These are phyloP conservation scores for Sebastes hubbsi DNA, from an alignment of 2,797 vertebrate genomes.

Conservation along the genomic window DNA sequence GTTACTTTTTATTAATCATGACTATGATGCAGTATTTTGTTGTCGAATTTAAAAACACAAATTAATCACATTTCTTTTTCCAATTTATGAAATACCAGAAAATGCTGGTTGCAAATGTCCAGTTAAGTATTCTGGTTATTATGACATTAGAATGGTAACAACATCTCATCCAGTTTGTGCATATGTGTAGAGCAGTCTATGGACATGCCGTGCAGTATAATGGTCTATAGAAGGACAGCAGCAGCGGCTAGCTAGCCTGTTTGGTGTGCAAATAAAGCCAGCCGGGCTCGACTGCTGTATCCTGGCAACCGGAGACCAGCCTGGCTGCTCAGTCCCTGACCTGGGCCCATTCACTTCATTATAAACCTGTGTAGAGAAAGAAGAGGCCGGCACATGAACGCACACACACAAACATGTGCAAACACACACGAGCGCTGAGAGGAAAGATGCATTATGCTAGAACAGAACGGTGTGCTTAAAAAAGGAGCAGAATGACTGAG, in stretches of 20 bases:
- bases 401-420: constrained; percentile 1
- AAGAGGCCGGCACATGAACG: constrained; percentile 72
- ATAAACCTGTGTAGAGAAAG: constrained; percentile 80
- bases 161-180: constrained; percentile 3
- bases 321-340: constrained; percentile 81
- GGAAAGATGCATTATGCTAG: constrained; percentile 32
- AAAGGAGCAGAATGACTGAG: not conserved
- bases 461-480: not conserved
- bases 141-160: not conserved
- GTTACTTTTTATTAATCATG: not conserved
- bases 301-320: constrained; percentile 84
- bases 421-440: constrained; percentile 24
- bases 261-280: constrained; percentile 85
- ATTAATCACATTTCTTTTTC: not conserved
- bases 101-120: not conserved
- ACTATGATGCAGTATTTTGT: not conserved
- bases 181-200: constrained; percentile 31
- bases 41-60: too few species aligned
- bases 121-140: not conserved
- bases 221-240: constrained; percentile 42
- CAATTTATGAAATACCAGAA: not conserved
- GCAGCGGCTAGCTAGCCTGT: constrained; percentile 70
- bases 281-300: constrained; percentile 79
- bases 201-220: constrained; percentile 49
- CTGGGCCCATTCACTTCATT: constrained; percentile 87